Evolutionary conservation across 2,888 invertebrate species (phyloP).

Genomic region (Nymphalis urticae): DNA sequence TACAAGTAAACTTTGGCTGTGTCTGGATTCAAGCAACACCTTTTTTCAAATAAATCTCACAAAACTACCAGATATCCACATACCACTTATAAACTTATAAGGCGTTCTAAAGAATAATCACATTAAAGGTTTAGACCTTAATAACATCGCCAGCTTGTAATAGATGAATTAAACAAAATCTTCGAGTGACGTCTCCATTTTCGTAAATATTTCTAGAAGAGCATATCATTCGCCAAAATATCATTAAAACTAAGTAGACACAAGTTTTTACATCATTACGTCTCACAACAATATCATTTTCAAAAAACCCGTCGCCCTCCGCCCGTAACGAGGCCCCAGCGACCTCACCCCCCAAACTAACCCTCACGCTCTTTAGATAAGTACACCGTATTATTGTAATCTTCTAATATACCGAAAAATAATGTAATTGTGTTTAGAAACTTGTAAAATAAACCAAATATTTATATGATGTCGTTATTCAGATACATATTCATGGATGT

Average conservation of each 20-base stretch:
- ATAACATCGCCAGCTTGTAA: neutral
- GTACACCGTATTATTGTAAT: conserved; percentile 38
- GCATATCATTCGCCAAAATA: conserved; percentile 25
- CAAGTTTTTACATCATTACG: conserved; percentile 52
- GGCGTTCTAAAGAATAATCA: too few relatives aligned
- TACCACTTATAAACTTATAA: too few relatives aligned
- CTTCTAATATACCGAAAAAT: conserved; percentile 37
- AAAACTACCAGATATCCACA: too few relatives aligned
- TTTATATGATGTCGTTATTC: too few relatives aligned
- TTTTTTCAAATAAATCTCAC: too few relatives aligned
- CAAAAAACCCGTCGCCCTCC: conserved; percentile 47
- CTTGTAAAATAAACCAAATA: neutral
- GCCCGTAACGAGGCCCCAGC: conserved; percentile 35
- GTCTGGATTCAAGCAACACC: too few relatives aligned
- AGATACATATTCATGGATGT: too few relatives aligned
- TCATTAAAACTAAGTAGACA: conserved; percentile 42
- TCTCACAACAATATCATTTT: conserved; percentile 62
- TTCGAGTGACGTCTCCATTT: neutral
- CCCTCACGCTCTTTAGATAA: conserved; percentile 45
- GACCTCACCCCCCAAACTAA: conserved; percentile 22
- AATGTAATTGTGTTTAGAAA: conserved; percentile 30
- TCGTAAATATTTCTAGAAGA: neutral
- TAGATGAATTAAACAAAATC: neutral
- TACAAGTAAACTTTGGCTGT: too few relatives aligned
- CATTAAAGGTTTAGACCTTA: neutral